These are phyloP conservation scores for Isoperla grammatica DNA, from an alignment of 2,888 invertebrate genomes.

Conservation along the genomic window DNA sequence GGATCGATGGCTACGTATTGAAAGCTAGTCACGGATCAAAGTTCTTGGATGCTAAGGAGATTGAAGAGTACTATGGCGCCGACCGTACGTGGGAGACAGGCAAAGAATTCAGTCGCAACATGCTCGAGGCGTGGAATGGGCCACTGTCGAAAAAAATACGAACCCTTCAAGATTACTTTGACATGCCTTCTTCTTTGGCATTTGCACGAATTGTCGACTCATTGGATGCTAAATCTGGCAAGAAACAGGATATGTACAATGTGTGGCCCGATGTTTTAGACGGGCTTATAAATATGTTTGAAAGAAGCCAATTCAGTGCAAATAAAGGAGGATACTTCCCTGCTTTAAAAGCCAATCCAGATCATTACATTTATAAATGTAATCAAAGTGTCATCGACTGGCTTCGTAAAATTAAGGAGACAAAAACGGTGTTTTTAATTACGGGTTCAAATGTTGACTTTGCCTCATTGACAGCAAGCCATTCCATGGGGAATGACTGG, in stretches of 20 bases:
- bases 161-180: slow-evolving; percentile 66
- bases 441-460: slow-evolving; percentile 70
- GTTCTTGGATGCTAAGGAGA: slow-evolving; percentile 48
- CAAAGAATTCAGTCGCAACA: slow-evolving; percentile 49
- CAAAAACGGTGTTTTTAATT: slow-evolving; percentile 55
- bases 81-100: slow-evolving; percentile 52
- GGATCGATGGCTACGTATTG: slow-evolving; percentile 54
- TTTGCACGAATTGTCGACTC: slow-evolving; percentile 63
- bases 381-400: slow-evolving; percentile 49
- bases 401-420: slow-evolving; percentile 51
- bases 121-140: slow-evolving; percentile 57
- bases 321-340: slow-evolving; percentile 58
- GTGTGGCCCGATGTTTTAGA: slow-evolving; percentile 62
- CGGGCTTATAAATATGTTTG: slow-evolving; percentile 56
- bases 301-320: slow-evolving; percentile 50
- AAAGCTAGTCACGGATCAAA: slow-evolving; percentile 63
- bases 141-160: slow-evolving; percentile 54
- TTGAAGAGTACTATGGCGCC: slow-evolving; percentile 53
- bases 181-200: slow-evolving; percentile 57
- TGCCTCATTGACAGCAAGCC: slow-evolving; percentile 56
- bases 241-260: slow-evolving; percentile 30
- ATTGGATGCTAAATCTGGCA: slow-evolving; percentile 48
- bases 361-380: slow-evolving; percentile 55
- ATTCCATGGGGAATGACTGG: slow-evolving; percentile 62
- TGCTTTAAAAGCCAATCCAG: slow-evolving; percentile 51